These are phyloP conservation scores for Rhegmatorhina hoffmannsi DNA, from an alignment of 2,113 vertebrate genomes.

Conservation along the genomic window DNA sequence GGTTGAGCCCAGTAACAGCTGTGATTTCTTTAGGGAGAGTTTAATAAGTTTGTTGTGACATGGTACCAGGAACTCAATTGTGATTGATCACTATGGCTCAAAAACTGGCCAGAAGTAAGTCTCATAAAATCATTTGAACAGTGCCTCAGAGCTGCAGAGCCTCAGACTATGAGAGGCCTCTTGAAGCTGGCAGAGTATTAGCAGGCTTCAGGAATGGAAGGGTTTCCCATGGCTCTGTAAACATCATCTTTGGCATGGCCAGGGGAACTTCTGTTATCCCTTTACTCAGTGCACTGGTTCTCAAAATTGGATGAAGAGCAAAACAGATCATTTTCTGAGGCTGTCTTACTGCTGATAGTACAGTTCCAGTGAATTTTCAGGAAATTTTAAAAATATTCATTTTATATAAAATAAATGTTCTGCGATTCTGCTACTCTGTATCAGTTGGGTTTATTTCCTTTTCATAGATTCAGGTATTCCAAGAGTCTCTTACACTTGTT, in stretches of 20 bases:
- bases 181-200: constrained; percentile 16
- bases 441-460: not conserved
- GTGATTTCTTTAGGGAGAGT: constrained; percentile 75
- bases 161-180: constrained; percentile 35
- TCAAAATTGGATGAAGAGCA: not conserved
- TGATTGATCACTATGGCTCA: constrained; percentile 74
- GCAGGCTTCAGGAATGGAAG: not conserved
- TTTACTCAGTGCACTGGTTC: not conserved
- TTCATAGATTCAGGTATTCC: not conserved
- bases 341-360: not conserved
- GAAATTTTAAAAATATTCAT: not conserved
- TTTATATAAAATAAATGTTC: not conserved
- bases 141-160: constrained; percentile 28
- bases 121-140: constrained; percentile 57
- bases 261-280: not conserved
- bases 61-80: constrained; percentile 67
- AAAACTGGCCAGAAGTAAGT: constrained; percentile 66
- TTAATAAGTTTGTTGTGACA: constrained; percentile 75
- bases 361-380: not conserved
- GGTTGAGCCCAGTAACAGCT: constrained; percentile 70
- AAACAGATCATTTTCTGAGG: not conserved
- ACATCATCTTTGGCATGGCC: not conserved
- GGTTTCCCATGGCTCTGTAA: not conserved
- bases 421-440: not conserved
- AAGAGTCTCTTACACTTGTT: not conserved